Percentiles rank a stretch among this genome's conserved stretches.
phyloP scores from a whole-genome alignment of 2,797 vertebrate species.

The Hypotaenidia okinawae region DNA sequence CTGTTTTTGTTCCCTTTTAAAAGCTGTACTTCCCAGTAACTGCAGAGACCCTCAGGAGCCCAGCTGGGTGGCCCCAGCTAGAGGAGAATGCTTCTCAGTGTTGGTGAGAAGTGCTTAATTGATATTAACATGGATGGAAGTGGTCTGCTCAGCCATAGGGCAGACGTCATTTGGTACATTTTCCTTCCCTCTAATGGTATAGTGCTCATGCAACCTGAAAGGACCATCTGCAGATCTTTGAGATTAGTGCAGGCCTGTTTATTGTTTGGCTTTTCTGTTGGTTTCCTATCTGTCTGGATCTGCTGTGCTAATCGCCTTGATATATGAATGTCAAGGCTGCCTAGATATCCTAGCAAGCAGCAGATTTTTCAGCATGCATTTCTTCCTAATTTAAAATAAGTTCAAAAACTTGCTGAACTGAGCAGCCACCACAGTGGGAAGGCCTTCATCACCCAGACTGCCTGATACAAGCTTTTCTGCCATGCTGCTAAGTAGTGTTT shows the following conservation, averaged over 20 bases:
- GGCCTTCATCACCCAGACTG: neutral
- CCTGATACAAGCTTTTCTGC: neutral
- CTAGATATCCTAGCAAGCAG: neutral
- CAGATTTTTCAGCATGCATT: neutral
- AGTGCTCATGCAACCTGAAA: slow-evolving; percentile 42
- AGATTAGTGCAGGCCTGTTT: slow-evolving; percentile 60
- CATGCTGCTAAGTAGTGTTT: neutral
- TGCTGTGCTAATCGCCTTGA: slow-evolving; percentile 8
- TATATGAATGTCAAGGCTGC: neutral
- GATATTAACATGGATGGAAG: slow-evolving; percentile 32
- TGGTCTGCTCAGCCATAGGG: slow-evolving; percentile 6
- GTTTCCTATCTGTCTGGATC: slow-evolving; percentile 26
- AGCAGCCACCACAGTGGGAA: neutral
- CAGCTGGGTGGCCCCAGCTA: neutral
- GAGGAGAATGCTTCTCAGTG: neutral
- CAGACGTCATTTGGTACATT: slow-evolving; percentile 21
- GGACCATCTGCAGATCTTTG: slow-evolving; percentile 55
- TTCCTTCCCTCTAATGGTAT: neutral
- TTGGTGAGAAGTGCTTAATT: slow-evolving; percentile 44
- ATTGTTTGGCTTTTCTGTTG: slow-evolving; percentile 34
- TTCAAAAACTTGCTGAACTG: neutral
- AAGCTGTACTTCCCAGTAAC: neutral
- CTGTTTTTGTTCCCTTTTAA: neutral
- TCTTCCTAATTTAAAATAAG: neutral
- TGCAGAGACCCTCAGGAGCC: neutral